Evolutionary conservation across 1,140 invertebrate species (phyloP), one percentile per base, ranked within the genome.

Genomic region (Liolophura sinensis): DNA sequence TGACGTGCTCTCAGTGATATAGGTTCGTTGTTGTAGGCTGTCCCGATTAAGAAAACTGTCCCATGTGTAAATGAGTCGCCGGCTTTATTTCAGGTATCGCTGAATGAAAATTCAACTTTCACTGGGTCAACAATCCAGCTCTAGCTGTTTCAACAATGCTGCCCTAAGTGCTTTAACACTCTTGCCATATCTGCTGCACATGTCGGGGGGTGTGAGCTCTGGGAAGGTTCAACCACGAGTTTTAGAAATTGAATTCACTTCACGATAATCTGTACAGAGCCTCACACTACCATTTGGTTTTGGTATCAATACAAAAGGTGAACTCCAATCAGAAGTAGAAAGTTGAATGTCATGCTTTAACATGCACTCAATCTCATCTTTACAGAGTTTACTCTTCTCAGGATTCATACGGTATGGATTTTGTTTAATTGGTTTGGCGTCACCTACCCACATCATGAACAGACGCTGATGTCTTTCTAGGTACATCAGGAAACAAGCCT

Each of bases 351-450:
- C 62, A 63, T 70, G 61, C 51, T 73, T 62, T 18, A 67, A 62
- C 65, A 73, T 60, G 25, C 67, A 86, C 24, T 73, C 61, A 1
- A 86, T 52, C 65, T 84, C 72, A 24, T 60, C 62, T 51, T 76
- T 64, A 22, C 75, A 74, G 67, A 86, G 84, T 60, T 83, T 64
- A 25, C 67, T 78, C 75, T 86, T 86, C 62, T 77, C 0, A n/a
- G 67, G 64, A 57, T 73, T 69, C 24, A 69, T 51, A 31, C 67
- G 59, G 49, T 75, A 68, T 11, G 68, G 68, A 52, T 69, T 67
- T 50, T 75, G 67, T 64, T 69, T 75, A 0, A 73, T 47, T 55
- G 56, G 58, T 40, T 6, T 51, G 40, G 56, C n/a, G 11, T 54
- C 65, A 54, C 56, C 62, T 11, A 68, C 24, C 62, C 7, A 64